Conservation (phyloP, 2,888 invertebrate species). For the Meghimatium bilineatum region DNA sequence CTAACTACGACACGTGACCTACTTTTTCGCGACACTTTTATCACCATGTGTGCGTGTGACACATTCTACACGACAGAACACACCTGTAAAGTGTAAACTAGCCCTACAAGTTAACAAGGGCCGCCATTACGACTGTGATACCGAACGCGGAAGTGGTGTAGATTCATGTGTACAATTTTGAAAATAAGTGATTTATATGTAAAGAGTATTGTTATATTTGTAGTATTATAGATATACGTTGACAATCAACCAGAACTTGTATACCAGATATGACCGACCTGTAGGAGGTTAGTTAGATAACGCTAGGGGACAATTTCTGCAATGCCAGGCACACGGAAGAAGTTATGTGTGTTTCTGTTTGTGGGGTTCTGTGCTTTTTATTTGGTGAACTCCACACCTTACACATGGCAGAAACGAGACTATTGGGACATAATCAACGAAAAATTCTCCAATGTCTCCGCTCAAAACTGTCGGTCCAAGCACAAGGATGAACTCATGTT, state of each 20-base stretch:
- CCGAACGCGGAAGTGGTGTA: conserved; percentile 37
- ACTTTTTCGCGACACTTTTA: conserved; percentile 2
- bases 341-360: conserved; percentile 33
- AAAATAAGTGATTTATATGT: background rate
- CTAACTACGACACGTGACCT: background rate
- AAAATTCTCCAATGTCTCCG: conserved; percentile 88
- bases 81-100: too few species aligned
- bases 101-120: background rate
- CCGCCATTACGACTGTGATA: conserved; percentile 24
- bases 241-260: background rate
- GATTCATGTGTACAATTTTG: background rate
- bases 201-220: background rate
- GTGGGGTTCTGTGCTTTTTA: conserved; percentile 33
- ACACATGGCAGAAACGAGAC: conserved; percentile 93
- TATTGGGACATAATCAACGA: conserved; percentile 91
- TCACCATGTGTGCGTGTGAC: conserved; percentile 14
- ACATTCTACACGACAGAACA: conserved; percentile 20
- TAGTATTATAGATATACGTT: background rate
- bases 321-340: background rate
- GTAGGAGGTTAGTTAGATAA: background rate
- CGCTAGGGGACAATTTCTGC: background rate
- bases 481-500: conserved; percentile 90
- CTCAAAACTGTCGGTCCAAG: conserved; percentile 92
- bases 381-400: conserved; percentile 58
- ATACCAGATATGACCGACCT: background rate